These are phyloP conservation scores for Aporophyla nigra DNA, from an alignment of 2,888 invertebrate species.

Conservation along the genomic window DNA sequence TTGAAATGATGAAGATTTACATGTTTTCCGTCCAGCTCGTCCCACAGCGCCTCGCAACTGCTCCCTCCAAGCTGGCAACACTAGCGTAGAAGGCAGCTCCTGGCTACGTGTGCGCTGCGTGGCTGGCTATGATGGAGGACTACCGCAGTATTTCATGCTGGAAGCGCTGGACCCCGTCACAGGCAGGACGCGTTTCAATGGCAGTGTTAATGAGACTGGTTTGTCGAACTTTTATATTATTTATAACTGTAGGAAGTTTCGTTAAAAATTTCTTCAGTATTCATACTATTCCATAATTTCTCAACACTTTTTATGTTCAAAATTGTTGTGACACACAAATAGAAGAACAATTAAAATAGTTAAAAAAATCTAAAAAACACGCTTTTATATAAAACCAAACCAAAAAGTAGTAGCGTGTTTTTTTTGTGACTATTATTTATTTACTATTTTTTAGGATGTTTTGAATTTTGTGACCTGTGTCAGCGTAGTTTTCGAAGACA, in stretches of 20 bases:
- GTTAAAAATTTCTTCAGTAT: background rate
- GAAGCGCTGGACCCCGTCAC: constrained; percentile 95
- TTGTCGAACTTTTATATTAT: constrained; percentile 37
- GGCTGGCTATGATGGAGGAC: constrained; percentile 97
- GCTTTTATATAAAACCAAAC: no score
- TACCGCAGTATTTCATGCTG: constrained; percentile 95
- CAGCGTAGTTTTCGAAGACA: no score
- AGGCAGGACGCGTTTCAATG: constrained; percentile 93
- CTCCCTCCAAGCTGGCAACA: constrained; percentile 93
- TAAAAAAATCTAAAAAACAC: no score
- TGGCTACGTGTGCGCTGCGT: constrained; percentile 96
- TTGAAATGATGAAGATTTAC: no score
- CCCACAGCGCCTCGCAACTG: constrained; percentile 96
- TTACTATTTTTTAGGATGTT: no score
- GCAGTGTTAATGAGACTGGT: constrained; percentile 91
- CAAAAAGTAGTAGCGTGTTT: no score
- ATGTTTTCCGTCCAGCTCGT: constrained; percentile 90
- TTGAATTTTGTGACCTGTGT: no score
- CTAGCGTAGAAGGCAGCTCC: constrained; percentile 84
- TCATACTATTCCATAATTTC: background rate
- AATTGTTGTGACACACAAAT: no score
- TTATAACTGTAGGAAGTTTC: background rate
- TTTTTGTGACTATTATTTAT: no score
- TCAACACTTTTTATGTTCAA: background rate
- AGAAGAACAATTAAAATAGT: no score